Evolutionary conservation across 2,797 vertebrate genomes (phyloP).

Genomic region (Eospalax fontanierii): DNA sequence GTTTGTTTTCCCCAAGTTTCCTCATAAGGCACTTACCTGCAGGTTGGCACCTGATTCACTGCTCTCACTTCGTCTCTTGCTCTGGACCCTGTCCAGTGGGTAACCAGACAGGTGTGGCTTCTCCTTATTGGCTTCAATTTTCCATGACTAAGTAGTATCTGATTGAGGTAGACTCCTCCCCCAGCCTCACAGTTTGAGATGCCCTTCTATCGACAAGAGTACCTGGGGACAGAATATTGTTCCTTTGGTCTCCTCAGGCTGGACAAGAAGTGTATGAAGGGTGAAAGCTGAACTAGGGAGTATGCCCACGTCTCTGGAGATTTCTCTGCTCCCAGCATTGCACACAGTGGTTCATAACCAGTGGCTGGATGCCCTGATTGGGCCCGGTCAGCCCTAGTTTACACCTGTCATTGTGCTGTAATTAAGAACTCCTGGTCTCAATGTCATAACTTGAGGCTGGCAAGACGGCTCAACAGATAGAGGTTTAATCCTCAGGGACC

Average conservation of each 20-base stretch:
- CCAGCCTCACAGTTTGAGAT: background rate
- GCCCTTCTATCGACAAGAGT: background rate
- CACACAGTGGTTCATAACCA: background rate
- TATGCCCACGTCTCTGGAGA: background rate
- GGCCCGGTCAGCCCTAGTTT: background rate
- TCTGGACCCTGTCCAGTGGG: background rate
- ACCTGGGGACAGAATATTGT: background rate
- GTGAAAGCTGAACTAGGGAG: background rate
- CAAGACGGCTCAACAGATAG: background rate
- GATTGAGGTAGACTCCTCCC: fast-evolving
- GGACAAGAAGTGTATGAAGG: background rate
- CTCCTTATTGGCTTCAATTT: background rate
- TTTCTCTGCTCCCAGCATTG: background rate
- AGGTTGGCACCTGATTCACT: background rate
- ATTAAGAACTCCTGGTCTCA: background rate
- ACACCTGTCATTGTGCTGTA: background rate
- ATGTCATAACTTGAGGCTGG: background rate
- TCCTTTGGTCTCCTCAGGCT: background rate
- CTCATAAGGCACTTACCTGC: background rate
- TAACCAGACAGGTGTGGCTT: background rate
- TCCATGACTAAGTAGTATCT: background rate
- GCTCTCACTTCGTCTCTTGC: background rate
- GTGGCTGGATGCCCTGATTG: background rate
- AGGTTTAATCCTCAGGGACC: background rate
- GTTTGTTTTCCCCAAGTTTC: background rate